Percentiles rank a stretch among this genome's conserved stretches.
Conservation (phyloP, 2,797 vertebrate genomes). For the Sebastes jordani region DNA sequence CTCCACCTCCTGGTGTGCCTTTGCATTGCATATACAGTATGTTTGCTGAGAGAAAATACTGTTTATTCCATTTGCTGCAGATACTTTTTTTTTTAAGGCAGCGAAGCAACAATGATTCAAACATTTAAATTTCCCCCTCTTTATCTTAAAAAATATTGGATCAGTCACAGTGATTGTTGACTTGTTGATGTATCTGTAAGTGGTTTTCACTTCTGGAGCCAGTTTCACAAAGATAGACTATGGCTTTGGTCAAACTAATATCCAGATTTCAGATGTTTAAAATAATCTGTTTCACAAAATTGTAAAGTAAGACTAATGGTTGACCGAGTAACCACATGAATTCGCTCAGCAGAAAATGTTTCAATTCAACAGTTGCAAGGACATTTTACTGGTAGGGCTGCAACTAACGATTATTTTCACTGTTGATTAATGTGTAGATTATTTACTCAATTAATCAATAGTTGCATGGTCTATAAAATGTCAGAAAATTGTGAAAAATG, state of each 20-base stretch:
- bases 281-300: background rate
- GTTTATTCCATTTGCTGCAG: constrained; percentile 26
- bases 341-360: background rate
- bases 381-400: too few relatives aligned
- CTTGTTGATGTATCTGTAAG: background rate
- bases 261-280: background rate
- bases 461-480: too few relatives aligned
- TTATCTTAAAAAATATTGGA: background rate
- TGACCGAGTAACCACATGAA: background rate
- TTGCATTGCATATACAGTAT: constrained; percentile 67
- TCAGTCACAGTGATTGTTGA: background rate
- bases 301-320: background rate
- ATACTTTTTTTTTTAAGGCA: constrained; percentile 1
- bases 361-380: background rate
- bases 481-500: too few relatives aligned
- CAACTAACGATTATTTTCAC: too few relatives aligned
- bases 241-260: background rate
- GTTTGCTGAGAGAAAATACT: constrained; percentile 36
- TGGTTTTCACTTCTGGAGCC: constrained; percentile 26
- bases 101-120: background rate
- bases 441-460: too few relatives aligned
- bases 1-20: constrained; percentile 81
- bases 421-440: too few relatives aligned
- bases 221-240: constrained; percentile 16
- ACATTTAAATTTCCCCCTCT: background rate